Conservation (phyloP, 2,113 vertebrate species). For the human region DNA sequence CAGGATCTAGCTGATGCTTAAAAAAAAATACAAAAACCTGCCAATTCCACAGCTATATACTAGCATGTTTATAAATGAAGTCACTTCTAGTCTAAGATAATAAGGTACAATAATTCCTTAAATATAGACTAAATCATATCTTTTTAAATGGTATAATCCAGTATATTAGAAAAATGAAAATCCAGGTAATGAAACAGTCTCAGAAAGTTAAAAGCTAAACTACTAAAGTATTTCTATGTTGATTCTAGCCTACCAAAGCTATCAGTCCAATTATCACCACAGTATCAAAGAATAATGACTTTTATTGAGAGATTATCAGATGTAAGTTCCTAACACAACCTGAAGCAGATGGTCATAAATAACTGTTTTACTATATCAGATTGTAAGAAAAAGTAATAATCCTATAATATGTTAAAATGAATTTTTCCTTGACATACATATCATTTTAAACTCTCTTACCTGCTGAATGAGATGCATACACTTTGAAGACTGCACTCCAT, state of each 20-base stretch:
- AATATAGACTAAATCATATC: not conserved
- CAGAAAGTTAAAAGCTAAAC: constrained; percentile 19
- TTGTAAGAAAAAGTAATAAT: constrained; percentile 19
- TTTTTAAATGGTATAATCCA: not conserved
- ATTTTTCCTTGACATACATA: not conserved
- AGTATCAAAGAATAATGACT: not conserved
- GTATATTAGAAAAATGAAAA: constrained; percentile 36
- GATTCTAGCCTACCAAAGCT: not conserved
- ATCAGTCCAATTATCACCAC: not conserved
- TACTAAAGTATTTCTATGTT: not conserved
- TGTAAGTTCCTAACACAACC: not conserved
- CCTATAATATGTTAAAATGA: not conserved
- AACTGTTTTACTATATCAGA: not conserved
- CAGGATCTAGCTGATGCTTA: not conserved
- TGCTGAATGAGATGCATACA: constrained; percentile 99
- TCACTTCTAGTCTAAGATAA: not conserved
- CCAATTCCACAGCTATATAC: not conserved
- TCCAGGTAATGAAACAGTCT: not conserved
- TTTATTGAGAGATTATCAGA: not conserved
- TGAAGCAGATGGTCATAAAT: not conserved
- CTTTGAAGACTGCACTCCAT: constrained; percentile 96
- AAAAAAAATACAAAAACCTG: not conserved
- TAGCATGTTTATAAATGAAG: constrained; percentile 19
- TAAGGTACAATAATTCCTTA: not conserved
- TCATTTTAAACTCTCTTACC: constrained; percentile 83